Conservation (phyloP, 37 sponge, comb jelly and placozoan genomes). For the Haliclona indistincta region DNA sequence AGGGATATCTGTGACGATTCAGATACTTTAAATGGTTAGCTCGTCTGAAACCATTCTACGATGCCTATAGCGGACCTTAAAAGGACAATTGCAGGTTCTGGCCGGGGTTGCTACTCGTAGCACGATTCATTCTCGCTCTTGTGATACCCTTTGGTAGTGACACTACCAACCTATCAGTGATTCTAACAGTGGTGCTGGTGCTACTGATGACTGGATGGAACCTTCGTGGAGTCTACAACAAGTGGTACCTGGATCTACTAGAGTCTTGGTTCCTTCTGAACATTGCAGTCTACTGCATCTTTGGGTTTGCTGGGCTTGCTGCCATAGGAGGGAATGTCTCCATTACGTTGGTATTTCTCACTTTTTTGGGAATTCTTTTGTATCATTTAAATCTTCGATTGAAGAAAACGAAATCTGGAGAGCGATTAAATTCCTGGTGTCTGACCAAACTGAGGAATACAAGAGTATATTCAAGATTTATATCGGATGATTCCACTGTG, state of each 20-base stretch:
- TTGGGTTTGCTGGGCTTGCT: too few relatives aligned
- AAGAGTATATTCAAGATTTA: too few relatives aligned
- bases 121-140: neutral
- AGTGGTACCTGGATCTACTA: constrained; percentile 16
- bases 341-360: neutral
- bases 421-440: too few relatives aligned
- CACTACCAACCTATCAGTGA: neutral
- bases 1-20: neutral
- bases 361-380: neutral
- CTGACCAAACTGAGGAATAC: too few relatives aligned
- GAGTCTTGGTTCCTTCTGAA: constrained; percentile 15
- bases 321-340: too few relatives aligned
- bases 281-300: too few relatives aligned
- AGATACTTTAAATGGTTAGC: neutral
- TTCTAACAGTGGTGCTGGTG: neutral
- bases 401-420: too few relatives aligned
- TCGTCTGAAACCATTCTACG: constrained; percentile 13
- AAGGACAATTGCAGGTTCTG: neutral
- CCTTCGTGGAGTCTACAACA: constrained; percentile 21
- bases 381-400: neutral
- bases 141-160: neutral
- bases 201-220: neutral
- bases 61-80: neutral
- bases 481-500: too few relatives aligned
- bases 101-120: neutral